Evolutionary conservation across 2,113 vertebrate species (phyloP), one percentile per base, ranked within the genome.

Genomic region (Rhizomys pruinosus): DNA sequence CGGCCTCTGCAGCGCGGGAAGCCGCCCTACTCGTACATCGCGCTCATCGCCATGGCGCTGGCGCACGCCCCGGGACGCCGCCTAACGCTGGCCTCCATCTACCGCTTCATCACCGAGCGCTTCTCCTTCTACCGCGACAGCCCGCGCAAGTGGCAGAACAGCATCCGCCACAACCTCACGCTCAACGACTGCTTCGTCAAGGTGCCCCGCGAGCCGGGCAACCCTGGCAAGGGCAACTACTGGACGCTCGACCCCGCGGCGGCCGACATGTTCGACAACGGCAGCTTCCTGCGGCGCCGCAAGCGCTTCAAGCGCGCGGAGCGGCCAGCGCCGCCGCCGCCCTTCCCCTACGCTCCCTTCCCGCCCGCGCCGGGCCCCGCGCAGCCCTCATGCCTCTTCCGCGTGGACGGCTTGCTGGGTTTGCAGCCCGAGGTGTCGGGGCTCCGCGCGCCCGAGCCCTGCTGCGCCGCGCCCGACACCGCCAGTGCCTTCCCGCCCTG

Each of bases 221-320:
- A 99, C 98, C 97, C 99, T 3, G 99, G 99, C 37, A 99, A 99
- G 86, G 99, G 99, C 97, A 99, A 99, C 98, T 99, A 99, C 98
- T 99, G 99, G 99, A 99, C 99, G 93, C 98, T 99, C n/a, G 99
- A 94, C 98, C 98, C 59, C 98, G 99, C 82, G 98, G 97, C 99
- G 98, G 78, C 99, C 0, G 99, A 99, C 98, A 99, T 99, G 99
- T 99, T 99, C 98, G 99, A 99, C 98, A 99, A 99, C 98, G 99
- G 99, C 96, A 99, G 99, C 98, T 99, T 99, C 98, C 98, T 99
- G 84, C 97, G 99, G 88, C 98, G 99, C 84, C 98, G 99, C 97
- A 99, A 99, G 97, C 97, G 99, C 96, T 99, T 99, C 98, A 99
- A 99, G 98, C 97, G 99, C 84, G 99, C 99, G 5, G 99, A 99